Conservation (phyloP, 1,140 invertebrate genomes). For the Drosophila ficusphila region DNA sequence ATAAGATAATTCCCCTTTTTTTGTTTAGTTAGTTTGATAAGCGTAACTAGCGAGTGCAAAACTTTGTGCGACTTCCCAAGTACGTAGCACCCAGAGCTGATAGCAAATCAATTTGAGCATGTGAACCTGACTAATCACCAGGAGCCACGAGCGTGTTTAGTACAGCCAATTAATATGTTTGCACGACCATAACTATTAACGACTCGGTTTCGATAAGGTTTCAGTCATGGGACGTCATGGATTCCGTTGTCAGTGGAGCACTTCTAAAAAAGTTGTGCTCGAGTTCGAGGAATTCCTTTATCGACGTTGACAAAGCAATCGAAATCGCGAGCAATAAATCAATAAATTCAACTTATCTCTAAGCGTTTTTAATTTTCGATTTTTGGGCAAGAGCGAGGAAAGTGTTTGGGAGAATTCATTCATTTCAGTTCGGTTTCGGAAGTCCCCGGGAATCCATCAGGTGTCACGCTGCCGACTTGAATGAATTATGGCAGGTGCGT, state of each 20-base stretch:
- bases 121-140: not conserved
- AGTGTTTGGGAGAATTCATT: not conserved
- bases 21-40: not conserved
- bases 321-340: conserved; percentile 3
- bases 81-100: not conserved
- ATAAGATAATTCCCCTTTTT: not conserved
- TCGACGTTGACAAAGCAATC: not conserved
- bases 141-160: not conserved
- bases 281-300: conserved; percentile 4
- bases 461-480: conserved; percentile 15
- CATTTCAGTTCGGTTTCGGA: not conserved
- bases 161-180: not conserved
- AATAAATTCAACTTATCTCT: conserved; percentile 7
- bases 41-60: not conserved
- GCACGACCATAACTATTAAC: not conserved
- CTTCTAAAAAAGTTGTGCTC: not conserved
- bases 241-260: conserved; percentile 6
- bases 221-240: not conserved
- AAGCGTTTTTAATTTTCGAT: not conserved
- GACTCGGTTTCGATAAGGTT: not conserved
- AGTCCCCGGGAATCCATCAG: conserved; percentile 38
- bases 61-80: not conserved
- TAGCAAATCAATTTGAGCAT: not conserved
- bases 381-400: not conserved
- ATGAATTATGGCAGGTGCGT: conserved; percentile 47